A percentile compares a stretch with the other conserved stretches of the same genome.
These are phyloP conservation scores for Platichthys flesus DNA, from an alignment of 2,113 vertebrate genomes.

Conservation along the genomic window DNA sequence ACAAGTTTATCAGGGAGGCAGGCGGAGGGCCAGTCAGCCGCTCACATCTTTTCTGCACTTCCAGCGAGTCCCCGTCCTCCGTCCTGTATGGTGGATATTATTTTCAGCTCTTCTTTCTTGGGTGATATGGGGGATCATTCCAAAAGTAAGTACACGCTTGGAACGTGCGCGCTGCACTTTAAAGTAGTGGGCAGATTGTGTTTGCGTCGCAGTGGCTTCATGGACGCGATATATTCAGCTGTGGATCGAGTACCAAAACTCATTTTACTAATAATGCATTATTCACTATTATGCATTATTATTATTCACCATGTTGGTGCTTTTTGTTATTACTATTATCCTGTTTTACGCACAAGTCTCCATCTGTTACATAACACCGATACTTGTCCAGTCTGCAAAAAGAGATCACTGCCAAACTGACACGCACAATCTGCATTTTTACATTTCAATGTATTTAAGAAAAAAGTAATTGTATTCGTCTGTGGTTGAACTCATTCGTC, in stretches of 20 bases:
- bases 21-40: constrained; percentile 79
- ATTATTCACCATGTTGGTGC: background rate
- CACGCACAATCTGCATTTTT: background rate
- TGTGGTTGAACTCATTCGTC: background rate
- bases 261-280: constrained; percentile 8
- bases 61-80: constrained; percentile 74
- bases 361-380: constrained; percentile 55
- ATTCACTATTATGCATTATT: background rate
- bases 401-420: constrained; percentile 8
- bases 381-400: constrained; percentile 41
- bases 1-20: constrained; percentile 85
- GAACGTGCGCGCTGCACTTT: background rate
- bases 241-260: constrained; percentile 17
- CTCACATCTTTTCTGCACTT: constrained; percentile 80
- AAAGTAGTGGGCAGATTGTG: constrained; percentile 21
- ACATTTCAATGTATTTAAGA: background rate
- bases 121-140: constrained; percentile 97
- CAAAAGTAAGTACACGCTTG: constrained; percentile 91
- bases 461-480: background rate
- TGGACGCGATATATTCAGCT: constrained; percentile 7
- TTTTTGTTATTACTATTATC: background rate
- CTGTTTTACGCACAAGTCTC: constrained; percentile 12
- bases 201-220: constrained; percentile 32
- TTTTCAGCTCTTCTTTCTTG: constrained; percentile 92
- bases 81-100: constrained; percentile 97